phyloP scores from a whole-genome alignment of 2,113 vertebrate genomes.

The Lycaon pictus region DNA sequence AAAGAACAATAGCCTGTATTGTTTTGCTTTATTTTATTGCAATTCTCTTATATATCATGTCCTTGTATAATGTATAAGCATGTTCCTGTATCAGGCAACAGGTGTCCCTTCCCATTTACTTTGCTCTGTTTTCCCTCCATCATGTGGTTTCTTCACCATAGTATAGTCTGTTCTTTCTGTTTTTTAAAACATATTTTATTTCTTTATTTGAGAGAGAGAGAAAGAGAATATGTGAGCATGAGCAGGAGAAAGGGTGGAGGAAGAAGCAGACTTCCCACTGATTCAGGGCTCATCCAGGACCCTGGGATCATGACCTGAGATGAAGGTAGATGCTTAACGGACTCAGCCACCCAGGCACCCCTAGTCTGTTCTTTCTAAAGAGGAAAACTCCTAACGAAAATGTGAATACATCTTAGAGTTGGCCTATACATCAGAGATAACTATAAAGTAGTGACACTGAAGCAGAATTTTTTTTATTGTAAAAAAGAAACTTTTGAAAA shows the following conservation, averaged over 20 bases:
- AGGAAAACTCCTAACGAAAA: background rate
- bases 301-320: no score
- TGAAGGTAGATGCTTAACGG: no score
- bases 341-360: no score
- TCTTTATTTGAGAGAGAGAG: no score
- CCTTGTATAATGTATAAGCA: background rate
- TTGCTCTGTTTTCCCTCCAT: background rate
- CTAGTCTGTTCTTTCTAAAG: slow-evolving; percentile 16
- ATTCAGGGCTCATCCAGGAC: no score
- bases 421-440: background rate
- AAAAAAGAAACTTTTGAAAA: background rate
- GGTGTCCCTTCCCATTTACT: background rate
- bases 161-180: background rate
- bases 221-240: no score
- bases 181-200: no score
- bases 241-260: no score
- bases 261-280: no score
- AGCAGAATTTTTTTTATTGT: background rate
- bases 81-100: background rate
- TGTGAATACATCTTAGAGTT: background rate
- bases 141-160: background rate
- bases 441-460: background rate
- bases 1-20: background rate
- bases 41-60: background rate
- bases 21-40: background rate